Evolutionary conservation across 2,113 vertebrate species (phyloP).

Genomic region (Oplegnathus fasciatus): DNA sequence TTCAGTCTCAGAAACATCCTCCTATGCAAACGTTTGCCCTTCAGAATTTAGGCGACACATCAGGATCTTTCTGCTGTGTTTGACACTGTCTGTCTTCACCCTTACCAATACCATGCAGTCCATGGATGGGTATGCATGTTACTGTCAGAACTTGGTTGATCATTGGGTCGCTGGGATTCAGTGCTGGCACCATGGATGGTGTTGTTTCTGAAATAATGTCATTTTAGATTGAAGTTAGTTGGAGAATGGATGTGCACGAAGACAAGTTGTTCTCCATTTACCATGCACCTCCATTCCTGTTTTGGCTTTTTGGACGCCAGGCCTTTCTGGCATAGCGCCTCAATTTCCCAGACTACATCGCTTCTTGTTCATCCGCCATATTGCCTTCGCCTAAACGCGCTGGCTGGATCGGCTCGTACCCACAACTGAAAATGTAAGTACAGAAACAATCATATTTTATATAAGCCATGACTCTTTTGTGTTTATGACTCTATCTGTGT

Average conservation of each 20-base stretch:
- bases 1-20: not conserved
- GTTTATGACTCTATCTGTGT: fast-evolving
- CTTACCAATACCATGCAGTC: not conserved
- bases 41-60: not conserved
- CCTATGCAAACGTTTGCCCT: no score
- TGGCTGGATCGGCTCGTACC: constrained; percentile 47
- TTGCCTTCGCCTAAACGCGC: constrained; percentile 72
- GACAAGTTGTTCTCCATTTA: not conserved
- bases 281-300: not conserved
- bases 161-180: not conserved
- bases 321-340: constrained; percentile 36
- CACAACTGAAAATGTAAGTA: constrained; percentile 78
- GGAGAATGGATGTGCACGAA: not conserved
- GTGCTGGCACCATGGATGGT: no score
- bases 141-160: not conserved
- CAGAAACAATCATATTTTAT: constrained; percentile 32
- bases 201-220: not conserved
- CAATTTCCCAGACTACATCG: constrained; percentile 68
- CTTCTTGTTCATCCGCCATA: constrained; percentile 65
- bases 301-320: not conserved
- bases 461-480: fast-evolving
- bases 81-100: not conserved
- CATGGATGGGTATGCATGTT: no score
- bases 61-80: not conserved
- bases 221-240: not conserved